Conservation (phyloP, 2,113 vertebrate genomes). For the Neodon shergylaensis region DNA sequence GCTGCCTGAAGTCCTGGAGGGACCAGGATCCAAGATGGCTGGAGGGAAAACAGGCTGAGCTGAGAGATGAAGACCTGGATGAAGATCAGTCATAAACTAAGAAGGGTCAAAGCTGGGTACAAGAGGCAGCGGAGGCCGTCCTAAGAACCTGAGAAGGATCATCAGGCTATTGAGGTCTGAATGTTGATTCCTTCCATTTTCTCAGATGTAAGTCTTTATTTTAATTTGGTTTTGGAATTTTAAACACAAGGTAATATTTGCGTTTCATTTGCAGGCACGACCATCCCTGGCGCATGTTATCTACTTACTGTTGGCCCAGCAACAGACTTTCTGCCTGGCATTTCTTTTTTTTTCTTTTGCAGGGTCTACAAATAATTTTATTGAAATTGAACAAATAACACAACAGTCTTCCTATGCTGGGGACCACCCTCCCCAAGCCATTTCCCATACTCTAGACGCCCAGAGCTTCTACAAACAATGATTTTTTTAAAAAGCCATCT, state of each 20-base stretch:
- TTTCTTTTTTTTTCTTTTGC: too few relatives aligned
- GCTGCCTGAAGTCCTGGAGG: background rate
- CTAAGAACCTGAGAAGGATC: background rate
- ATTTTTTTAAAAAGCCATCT: conserved; percentile 44
- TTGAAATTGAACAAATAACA: conserved; percentile 88
- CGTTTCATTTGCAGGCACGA: background rate
- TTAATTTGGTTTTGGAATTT: background rate
- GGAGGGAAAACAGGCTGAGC: background rate
- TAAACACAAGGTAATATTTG: background rate
- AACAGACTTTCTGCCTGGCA: background rate
- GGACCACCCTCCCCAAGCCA: conserved; percentile 64
- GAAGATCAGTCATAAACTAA: accelerated
- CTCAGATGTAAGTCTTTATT: background rate
- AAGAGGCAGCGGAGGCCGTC: background rate
- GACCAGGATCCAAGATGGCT: background rate
- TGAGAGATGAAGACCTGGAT: background rate
- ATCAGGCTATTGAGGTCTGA: accelerated
- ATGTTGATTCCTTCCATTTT: background rate
- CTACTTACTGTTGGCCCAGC: background rate
- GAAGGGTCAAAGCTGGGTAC: too few relatives aligned
- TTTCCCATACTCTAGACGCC: conserved; percentile 76
- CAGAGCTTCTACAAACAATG: conserved; percentile 73
- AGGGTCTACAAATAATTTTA: conserved; percentile 89
- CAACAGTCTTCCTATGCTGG: conserved; percentile 80
- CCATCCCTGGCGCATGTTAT: too few relatives aligned